phyloP scores from a whole-genome alignment of 2,113 vertebrate species.

The Canis aureus region DNA sequence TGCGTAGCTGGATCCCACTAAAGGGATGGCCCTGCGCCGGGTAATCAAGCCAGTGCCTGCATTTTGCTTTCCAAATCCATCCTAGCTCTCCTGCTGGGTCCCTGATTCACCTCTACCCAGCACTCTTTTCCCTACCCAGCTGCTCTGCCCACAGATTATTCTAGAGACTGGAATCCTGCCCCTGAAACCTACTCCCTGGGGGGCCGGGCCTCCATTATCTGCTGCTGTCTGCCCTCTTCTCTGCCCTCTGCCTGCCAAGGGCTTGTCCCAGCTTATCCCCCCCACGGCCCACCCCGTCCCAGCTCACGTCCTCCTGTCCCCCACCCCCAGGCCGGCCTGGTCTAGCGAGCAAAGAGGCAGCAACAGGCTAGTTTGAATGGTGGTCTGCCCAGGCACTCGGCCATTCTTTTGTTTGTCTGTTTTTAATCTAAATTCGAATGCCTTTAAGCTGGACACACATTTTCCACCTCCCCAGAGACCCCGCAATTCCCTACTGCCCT shows the following conservation, averaged over 20 bases:
- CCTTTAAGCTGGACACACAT: not conserved
- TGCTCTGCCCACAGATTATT: not conserved
- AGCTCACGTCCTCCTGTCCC: not conserved
- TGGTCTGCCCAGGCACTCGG: not conserved
- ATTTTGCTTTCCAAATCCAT: not conserved
- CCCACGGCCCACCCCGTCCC: not conserved
- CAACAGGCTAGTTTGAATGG: not conserved
- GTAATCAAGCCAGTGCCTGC: not conserved
- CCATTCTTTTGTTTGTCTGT: not conserved
- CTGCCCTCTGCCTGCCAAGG: too few species aligned
- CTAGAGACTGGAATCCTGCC: not conserved
- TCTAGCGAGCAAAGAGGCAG: not conserved
- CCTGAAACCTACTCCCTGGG: not conserved
- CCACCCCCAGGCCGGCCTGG: not conserved
- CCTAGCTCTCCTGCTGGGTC: not conserved
- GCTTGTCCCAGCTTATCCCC: not conserved
- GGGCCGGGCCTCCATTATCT: not conserved
- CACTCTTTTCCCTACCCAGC: not conserved
- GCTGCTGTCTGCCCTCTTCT: not conserved
- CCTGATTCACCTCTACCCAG: not conserved
- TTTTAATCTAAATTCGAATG: slow-evolving; percentile 26
- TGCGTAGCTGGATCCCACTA: not conserved
- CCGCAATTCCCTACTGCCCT: not conserved
- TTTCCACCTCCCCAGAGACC: not conserved
- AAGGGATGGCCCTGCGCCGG: not conserved